These are phyloP conservation scores for Hylaea fasciaria DNA, from an alignment of 2,888 invertebrate genomes.

Conservation along the genomic window DNA sequence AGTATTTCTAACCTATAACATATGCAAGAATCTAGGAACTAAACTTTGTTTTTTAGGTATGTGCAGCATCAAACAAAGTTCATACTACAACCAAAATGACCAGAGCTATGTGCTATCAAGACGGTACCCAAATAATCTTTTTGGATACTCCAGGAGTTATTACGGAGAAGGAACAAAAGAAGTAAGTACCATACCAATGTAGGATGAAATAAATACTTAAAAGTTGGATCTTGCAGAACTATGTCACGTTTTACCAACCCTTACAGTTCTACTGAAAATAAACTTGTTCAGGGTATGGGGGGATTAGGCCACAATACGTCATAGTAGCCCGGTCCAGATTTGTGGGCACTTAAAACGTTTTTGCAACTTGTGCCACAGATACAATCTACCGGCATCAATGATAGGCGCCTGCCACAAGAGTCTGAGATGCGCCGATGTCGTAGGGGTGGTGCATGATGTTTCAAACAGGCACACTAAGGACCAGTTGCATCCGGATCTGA, in stretches of 20 bases:
- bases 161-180: slow-evolving; percentile 87
- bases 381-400: slow-evolving; percentile 75
- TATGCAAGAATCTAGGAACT: slow-evolving; percentile 6
- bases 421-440: slow-evolving; percentile 89
- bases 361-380: too few relatives aligned
- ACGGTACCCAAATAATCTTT: slow-evolving; percentile 94
- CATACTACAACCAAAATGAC: slow-evolving; percentile 93
- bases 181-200: slow-evolving; percentile 72
- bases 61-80: slow-evolving; percentile 95
- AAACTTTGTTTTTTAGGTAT: slow-evolving; percentile 87
- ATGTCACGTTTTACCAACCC: too few relatives aligned
- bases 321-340: too few relatives aligned
- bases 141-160: slow-evolving; percentile 97
- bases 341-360: too few relatives aligned
- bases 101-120: slow-evolving; percentile 89
- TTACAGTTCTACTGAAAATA: too few relatives aligned
- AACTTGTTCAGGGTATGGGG: too few relatives aligned
- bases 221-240: too few relatives aligned
- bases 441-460: slow-evolving; percentile 95
- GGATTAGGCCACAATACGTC: too few relatives aligned
- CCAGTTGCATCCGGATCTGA: slow-evolving; percentile 87
- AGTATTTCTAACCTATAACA: too few relatives aligned
- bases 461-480: slow-evolving; percentile 89
- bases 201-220: too few relatives aligned
- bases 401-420: slow-evolving; percentile 83